Evolutionary conservation across 2,797 vertebrate species (phyloP).

Genomic region (Neopelma chrysocephalum): DNA sequence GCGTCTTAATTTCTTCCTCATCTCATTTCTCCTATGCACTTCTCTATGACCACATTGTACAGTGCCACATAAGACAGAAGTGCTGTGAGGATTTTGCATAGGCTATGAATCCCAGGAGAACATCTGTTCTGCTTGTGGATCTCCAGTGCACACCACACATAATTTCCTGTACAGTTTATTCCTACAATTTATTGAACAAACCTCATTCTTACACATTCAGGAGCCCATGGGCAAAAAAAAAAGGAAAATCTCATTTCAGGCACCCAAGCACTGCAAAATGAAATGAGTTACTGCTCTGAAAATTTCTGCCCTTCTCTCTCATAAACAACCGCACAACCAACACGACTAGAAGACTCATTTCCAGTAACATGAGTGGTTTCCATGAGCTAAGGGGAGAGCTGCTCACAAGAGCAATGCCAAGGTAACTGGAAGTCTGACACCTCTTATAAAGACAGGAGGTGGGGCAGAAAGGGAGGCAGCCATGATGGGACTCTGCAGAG

Average conservation of each 20-base stretch:
- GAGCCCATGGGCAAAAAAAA: background rate
- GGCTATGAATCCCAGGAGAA: background rate
- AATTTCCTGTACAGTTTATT: background rate
- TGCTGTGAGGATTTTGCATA: background rate
- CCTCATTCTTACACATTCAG: background rate
- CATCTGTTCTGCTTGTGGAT: background rate
- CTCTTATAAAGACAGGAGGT: background rate
- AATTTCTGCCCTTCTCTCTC: background rate
- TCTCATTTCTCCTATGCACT: background rate
- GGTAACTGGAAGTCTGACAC: background rate
- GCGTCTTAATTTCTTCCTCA: background rate
- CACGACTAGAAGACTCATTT: background rate
- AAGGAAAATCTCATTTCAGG: background rate
- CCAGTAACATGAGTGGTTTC: fast-evolving
- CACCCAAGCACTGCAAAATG: background rate
- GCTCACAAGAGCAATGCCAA: background rate
- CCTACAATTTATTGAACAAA: background rate
- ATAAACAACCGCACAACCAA: background rate
- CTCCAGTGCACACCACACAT: background rate
- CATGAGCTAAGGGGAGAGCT: background rate
- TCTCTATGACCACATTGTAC: background rate
- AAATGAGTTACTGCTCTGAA: background rate
- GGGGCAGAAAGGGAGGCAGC: background rate
- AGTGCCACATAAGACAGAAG: background rate
- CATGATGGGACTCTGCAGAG: fast-evolving